These are phyloP conservation scores for Cheilosia pagana DNA, from an alignment of 2,888 invertebrate genomes.

Conservation along the genomic window DNA sequence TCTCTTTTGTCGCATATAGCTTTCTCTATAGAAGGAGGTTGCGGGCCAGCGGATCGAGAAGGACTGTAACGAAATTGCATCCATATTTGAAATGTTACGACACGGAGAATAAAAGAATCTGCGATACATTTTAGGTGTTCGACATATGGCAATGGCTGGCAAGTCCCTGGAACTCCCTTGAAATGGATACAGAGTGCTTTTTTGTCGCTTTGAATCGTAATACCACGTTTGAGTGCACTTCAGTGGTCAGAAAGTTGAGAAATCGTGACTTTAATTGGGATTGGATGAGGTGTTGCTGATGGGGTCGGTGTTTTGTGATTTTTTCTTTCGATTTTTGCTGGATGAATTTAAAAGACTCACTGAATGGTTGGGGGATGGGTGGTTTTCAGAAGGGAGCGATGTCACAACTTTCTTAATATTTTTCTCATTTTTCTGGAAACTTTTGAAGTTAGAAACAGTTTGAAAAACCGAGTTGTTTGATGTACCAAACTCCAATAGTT, in stretches of 20 bases:
- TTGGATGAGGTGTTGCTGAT: constrained; percentile 23
- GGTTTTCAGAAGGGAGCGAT: too few relatives aligned
- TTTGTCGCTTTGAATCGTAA: neutral
- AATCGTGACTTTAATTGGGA: constrained; percentile 46
- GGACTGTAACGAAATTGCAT: constrained; percentile 11
- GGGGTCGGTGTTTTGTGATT: neutral
- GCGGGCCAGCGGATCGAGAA: neutral
- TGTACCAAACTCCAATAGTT: too few relatives aligned
- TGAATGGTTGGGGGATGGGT: too few relatives aligned
- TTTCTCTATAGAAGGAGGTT: neutral
- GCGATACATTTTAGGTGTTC: constrained; percentile 27
- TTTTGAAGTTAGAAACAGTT: too few relatives aligned
- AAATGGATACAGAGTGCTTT: neutral
- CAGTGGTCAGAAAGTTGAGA: constrained; percentile 29
- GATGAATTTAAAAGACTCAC: too few relatives aligned
- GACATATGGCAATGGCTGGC: constrained; percentile 2
- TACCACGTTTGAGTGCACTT: constrained; percentile 45
- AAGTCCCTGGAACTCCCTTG: neutral
- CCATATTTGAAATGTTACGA: constrained; percentile 28
- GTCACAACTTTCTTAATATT: too few relatives aligned
- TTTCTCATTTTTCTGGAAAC: too few relatives aligned
- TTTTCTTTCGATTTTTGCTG: too few relatives aligned
- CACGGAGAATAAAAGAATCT: constrained; percentile 11
- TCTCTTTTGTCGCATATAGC: neutral
- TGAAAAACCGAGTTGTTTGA: too few relatives aligned